A percentile compares a stretch with the other conserved stretches of the same genome.
Evolutionary conservation across 1,140 invertebrate genomes (phyloP).

Genomic region (Formica selysi): DNA sequence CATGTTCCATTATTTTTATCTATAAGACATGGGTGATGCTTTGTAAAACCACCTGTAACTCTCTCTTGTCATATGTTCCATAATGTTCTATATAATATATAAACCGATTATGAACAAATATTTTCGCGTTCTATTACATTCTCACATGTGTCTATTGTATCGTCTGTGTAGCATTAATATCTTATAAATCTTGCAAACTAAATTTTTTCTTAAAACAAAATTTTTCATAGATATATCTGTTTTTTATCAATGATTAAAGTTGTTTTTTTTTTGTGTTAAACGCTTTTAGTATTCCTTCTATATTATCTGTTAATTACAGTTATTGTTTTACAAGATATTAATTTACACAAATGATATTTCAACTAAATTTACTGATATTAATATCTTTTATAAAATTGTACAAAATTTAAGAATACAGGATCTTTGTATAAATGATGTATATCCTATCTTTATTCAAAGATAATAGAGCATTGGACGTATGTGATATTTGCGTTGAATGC

Average conservation of each 20-base stretch:
- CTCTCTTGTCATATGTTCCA: not conserved
- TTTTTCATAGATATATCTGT: not conserved
- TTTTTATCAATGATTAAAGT: not conserved
- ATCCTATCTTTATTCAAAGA: not conserved
- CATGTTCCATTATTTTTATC: not conserved
- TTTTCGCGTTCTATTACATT: not conserved
- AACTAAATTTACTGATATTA: not conserved
- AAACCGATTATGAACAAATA: not conserved
- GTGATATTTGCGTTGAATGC: not conserved
- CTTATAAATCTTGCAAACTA: not conserved
- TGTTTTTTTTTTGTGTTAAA: not conserved
- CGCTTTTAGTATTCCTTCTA: not conserved
- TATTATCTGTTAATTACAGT: not conserved
- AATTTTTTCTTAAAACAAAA: not conserved
- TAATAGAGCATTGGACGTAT: no score
- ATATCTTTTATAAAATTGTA: not conserved
- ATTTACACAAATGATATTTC: not conserved
- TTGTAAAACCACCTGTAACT: not conserved
- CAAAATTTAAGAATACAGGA: not conserved
- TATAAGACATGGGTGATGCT: not conserved
- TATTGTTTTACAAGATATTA: not conserved
- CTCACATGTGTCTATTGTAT: not conserved
- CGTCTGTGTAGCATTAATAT: not conserved
- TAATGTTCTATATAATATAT: not conserved
- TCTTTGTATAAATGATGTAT: conserved; percentile 26